Base-by-base conservation (phyloP, 2,113 vertebrate genomes). In the Microcebus jonahi region DNA sequence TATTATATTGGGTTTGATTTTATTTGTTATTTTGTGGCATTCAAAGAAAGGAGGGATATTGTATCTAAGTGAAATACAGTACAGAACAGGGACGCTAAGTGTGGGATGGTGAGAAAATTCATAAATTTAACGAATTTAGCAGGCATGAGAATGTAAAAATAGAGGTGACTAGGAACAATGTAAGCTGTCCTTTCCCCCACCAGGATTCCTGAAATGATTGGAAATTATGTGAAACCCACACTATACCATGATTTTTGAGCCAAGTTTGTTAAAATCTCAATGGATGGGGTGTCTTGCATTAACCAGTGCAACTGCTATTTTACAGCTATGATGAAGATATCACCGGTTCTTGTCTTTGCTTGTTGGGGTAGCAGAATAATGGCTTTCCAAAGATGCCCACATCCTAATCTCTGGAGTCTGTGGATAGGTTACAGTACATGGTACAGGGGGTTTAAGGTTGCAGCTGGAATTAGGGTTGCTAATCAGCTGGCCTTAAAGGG, bases 61-160 rank as follows among this genome's bases (percentile, higher is more conserved):
- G n/a, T 25, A 80, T 55, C 20, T 55, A 65, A 91, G 67, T 67
- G 68, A 95, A 68, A 79, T 53, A 53, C 0, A 88, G 77, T n/a
- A 48, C 4, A 87, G 53, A 85, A 31, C 50, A 68, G 21, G 36
- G 68, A 68, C 1, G 55, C 12, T 31, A 3, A 21, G 15, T 73
- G 93, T 88, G 42, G 82, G 91, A 87, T 94, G 89, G 68, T 96
- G 93, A 91, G 83, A 91, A 96, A 83, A 93, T 68, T 55, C 83
- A 97, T 65, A 55, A 89, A 93, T 34, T 67, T 94, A 76, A 80
- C 70, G 50, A 45, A 86, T 93, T 91, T 70, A 94, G 93, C 42
- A 95, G 88, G 90, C 25, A 48, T 45, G 42, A 25, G 50, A 88
- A 25, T 77, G 3, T 55, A 96, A 94, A 96, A 94, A 89, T n/a